phyloP scores from a whole-genome alignment of 2,113 vertebrate species.

The Paramormyrops kingsleyae region DNA sequence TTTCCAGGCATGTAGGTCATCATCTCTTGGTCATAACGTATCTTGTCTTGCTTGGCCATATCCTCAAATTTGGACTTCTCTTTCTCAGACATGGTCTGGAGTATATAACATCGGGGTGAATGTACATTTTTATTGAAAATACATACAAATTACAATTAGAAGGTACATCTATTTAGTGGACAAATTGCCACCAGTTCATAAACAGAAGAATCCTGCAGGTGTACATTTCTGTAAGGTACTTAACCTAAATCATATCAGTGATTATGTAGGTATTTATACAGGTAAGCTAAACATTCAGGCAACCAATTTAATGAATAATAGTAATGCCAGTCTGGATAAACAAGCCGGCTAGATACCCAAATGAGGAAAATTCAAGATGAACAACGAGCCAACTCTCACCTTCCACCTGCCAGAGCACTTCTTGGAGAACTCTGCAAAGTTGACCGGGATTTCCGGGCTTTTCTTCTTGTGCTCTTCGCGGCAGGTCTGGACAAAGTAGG shows the following conservation, averaged over 20 bases:
- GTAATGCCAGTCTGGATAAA: neutral
- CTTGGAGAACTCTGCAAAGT: conserved; percentile 82
- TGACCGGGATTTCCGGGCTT: conserved; percentile 76
- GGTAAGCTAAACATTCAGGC: neutral
- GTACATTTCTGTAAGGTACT: neutral
- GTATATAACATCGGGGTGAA: neutral
- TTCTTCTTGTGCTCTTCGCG: conserved; percentile 84
- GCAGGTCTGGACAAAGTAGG: conserved; percentile 82
- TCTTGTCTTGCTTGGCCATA: conserved; percentile 80
- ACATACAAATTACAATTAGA: neutral
- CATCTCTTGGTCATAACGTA: conserved; percentile 82
- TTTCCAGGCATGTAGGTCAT: conserved; percentile 76
- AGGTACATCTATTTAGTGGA: neutral
- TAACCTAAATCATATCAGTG: neutral
- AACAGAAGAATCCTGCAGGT: neutral
- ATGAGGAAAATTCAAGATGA: neutral
- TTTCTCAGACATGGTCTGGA: conserved; percentile 76
- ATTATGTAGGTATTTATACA: neutral
- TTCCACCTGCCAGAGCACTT: conserved; percentile 75
- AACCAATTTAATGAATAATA: neutral
- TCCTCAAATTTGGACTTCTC: conserved; percentile 83
- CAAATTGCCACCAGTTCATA: neutral
- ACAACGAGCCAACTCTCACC: conserved; percentile 46
- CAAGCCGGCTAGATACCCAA: neutral
- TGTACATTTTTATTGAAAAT: neutral